phyloP scores from a whole-genome alignment of 2,888 invertebrate species.

The Cryptosula pallasiana region DNA sequence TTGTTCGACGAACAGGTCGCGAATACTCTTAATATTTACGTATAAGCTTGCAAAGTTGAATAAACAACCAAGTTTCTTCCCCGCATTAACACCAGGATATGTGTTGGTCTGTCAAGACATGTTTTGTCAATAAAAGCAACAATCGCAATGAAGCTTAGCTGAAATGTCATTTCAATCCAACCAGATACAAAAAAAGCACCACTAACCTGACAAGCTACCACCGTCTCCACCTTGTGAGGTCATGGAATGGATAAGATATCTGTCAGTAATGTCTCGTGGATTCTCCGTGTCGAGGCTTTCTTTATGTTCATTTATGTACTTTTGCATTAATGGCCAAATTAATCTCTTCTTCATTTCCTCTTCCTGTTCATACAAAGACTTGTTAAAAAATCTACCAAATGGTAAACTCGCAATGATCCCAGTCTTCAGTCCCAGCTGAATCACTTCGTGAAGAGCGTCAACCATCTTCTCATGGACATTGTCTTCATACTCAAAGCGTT shows the following conservation, averaged over 20 bases:
- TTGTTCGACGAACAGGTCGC: too few species aligned
- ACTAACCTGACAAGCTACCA: slow-evolving; percentile 4
- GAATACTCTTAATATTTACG: too few species aligned
- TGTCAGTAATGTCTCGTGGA: slow-evolving; percentile 11
- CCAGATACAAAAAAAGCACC: too few species aligned
- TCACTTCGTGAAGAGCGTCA: neutral
- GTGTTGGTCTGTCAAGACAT: too few species aligned
- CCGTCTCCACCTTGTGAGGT: neutral
- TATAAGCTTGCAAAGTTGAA: too few species aligned
- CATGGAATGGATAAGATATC: neutral
- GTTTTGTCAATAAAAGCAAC: too few species aligned
- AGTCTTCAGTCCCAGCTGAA: neutral
- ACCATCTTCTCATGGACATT: neutral
- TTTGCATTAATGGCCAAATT: neutral
- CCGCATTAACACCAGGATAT: too few species aligned
- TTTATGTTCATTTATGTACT: slow-evolving; percentile 13
- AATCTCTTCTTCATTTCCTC: neutral
- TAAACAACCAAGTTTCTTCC: too few species aligned
- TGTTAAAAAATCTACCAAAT: neutral
- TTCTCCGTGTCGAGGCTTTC: neutral
- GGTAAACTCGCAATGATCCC: neutral
- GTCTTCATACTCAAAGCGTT: neutral
- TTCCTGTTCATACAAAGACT: neutral
- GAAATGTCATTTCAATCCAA: too few species aligned
- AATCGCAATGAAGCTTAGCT: too few species aligned